Percentiles rank a stretch among this genome's conserved stretches.
These are phyloP conservation scores for Macrophya alboannulata DNA, from an alignment of 2,888 invertebrate genomes.

Conservation along the genomic window DNA sequence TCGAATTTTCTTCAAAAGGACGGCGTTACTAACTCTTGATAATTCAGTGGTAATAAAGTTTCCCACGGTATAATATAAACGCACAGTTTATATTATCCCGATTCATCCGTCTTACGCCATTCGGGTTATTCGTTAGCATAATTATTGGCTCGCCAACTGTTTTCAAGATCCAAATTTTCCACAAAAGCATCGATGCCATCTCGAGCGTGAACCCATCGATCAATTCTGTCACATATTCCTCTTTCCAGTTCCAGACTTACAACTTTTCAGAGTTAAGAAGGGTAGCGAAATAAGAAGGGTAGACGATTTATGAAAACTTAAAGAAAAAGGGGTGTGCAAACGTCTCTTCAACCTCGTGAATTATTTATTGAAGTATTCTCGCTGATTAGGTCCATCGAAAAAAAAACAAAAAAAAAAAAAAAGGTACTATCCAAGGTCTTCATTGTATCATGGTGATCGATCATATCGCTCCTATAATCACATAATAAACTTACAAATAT, in stretches of 20 bases:
- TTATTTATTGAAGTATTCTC: not conserved
- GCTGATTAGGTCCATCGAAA: not conserved
- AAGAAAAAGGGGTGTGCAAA: not conserved
- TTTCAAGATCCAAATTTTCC: not conserved
- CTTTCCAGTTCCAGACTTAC: not conserved
- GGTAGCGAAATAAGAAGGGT: not conserved
- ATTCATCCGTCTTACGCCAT: not conserved
- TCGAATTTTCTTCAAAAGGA: not conserved
- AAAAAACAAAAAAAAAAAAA: not conserved
- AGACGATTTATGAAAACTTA: not conserved
- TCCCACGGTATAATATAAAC: not conserved
- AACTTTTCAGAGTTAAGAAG: not conserved
- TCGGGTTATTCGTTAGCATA: not conserved
- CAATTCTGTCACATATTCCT: not conserved
- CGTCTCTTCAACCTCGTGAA: not conserved
- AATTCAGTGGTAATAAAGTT: constrained; percentile 1
- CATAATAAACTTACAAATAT: not conserved
- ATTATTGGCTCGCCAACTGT: not conserved
- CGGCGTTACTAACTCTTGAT: not conserved
- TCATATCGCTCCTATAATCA: not conserved
- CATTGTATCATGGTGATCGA: not conserved
- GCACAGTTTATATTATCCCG: not conserved
- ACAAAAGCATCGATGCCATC: not conserved
- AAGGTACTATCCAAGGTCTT: not conserved
- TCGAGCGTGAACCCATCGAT: not conserved